Evolutionary conservation across 2,888 invertebrate genomes (phyloP).

Genomic region (Synergus japonicus): DNA sequence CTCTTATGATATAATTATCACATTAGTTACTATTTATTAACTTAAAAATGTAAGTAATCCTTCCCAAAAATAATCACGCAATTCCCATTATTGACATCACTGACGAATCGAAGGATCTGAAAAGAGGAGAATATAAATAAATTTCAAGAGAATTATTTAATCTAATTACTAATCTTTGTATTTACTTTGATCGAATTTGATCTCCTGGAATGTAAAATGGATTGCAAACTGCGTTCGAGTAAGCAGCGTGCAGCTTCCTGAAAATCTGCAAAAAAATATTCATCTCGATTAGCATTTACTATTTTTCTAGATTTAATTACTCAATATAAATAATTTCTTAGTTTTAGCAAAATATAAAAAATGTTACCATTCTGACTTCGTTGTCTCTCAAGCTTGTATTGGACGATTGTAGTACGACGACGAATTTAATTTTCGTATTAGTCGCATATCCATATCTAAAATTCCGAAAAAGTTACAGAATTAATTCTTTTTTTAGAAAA

Average conservation of each 20-base stretch:
- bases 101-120: constrained; percentile 70
- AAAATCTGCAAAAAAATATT: constrained; percentile 83
- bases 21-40: too few species aligned
- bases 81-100: constrained; percentile 73
- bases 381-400: constrained; percentile 94
- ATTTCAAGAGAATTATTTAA: constrained; percentile 34
- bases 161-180: constrained; percentile 51
- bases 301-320: background rate
- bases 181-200: constrained; percentile 91
- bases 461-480: constrained; percentile 9
- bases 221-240: constrained; percentile 96
- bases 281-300: background rate
- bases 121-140: constrained; percentile 47
- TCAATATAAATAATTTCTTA: too few species aligned
- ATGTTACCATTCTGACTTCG: constrained; percentile 90
- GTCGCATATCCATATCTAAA: constrained; percentile 95
- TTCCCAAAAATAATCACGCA: background rate
- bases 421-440: constrained; percentile 97
- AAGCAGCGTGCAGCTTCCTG: constrained; percentile 92
- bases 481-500: background rate
- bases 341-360: too few species aligned
- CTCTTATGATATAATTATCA: too few species aligned
- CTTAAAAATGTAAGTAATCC: too few species aligned
- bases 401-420: constrained; percentile 93
- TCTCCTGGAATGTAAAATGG: constrained; percentile 98